Evolutionary conservation across 2,113 vertebrate genomes (phyloP).

Genomic region (Notechis scutatus): DNA sequence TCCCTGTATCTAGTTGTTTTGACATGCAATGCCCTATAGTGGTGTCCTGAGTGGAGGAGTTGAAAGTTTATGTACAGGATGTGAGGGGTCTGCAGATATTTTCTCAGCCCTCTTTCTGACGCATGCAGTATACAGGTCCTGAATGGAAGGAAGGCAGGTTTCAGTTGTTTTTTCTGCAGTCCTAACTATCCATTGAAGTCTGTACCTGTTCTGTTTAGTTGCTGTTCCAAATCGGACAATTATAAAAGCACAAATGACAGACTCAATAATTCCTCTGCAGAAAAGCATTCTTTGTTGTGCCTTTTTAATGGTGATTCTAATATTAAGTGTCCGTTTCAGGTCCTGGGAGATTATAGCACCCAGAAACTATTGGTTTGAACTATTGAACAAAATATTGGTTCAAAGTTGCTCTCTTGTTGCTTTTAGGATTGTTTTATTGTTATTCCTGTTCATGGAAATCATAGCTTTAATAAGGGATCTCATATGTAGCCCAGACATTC

Average conservation of each 20-base stretch:
- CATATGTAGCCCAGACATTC: neutral
- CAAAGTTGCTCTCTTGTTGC: neutral
- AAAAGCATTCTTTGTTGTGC: neutral
- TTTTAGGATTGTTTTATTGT: neutral
- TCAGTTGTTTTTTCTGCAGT: too few species aligned
- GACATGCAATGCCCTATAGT: neutral
- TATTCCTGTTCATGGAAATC: neutral
- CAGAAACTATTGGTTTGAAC: neutral
- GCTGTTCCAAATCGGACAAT: too few species aligned
- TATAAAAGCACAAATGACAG: neutral
- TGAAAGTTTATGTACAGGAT: too few species aligned
- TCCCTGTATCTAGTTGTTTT: neutral
- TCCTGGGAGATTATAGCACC: neutral
- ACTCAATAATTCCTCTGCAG: neutral
- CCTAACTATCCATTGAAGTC: too few species aligned
- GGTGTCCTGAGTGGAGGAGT: neutral
- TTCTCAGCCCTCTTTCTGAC: too few species aligned
- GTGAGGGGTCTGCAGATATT: too few species aligned
- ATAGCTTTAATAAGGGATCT: neutral
- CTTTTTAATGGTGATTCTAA: neutral
- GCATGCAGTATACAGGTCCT: too few species aligned
- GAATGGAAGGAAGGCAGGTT: too few species aligned
- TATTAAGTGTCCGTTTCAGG: neutral
- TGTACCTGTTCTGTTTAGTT: too few species aligned
- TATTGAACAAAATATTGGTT: neutral